Conservation (phyloP, 2,113 vertebrate genomes). For the Tachysurus fulvidraco region DNA sequence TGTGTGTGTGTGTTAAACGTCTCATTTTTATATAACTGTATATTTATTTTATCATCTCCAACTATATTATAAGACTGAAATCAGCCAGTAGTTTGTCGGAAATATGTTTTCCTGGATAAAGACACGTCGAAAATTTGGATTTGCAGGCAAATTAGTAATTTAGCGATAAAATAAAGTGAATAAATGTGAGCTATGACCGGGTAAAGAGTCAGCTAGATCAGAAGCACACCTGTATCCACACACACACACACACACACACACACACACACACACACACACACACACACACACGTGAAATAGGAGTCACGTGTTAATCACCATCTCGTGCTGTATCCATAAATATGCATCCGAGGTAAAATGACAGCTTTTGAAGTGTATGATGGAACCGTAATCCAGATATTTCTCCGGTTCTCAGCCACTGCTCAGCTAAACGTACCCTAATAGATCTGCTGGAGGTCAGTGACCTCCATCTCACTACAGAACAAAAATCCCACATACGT, state of each 20-base stretch:
- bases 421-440: constrained; percentile 53
- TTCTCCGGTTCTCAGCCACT: constrained; percentile 37
- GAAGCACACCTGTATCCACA: neutral
- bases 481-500: constrained; percentile 57
- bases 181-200: constrained; percentile 12
- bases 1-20: too few species aligned
- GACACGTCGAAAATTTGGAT: neutral
- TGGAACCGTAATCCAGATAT: constrained; percentile 55
- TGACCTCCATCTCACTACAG: constrained; percentile 64
- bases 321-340: constrained; percentile 47
- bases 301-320: constrained; percentile 19
- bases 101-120: too few species aligned
- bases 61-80: too few species aligned
- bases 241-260: too few species aligned
- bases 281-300: constrained; percentile 15
- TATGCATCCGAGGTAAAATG: constrained; percentile 57
- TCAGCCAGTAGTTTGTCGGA: too few species aligned
- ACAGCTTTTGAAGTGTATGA: constrained; percentile 50
- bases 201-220: neutral
- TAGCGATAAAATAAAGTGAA: constrained; percentile 6
- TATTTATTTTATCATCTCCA: too few species aligned
- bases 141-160: neutral
- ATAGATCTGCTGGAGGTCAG: constrained; percentile 62
- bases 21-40: too few species aligned
- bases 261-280: neutral